These are phyloP conservation scores for Drosophila algonquin DNA, from an alignment of 2,888 invertebrate species.

Conservation along the genomic window DNA sequence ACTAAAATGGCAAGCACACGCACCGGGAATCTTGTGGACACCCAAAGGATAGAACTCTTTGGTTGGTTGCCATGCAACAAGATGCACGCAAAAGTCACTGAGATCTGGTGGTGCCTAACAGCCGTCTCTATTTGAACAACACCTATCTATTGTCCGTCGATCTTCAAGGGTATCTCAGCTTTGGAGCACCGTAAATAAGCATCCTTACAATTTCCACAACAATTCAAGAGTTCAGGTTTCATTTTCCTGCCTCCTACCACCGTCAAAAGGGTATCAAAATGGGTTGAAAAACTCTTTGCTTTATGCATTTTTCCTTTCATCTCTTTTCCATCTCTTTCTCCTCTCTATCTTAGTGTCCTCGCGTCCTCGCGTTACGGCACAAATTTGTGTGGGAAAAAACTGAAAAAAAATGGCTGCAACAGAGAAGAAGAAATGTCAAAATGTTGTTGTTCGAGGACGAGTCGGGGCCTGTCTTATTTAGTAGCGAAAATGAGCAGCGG, in stretches of 20 bases:
- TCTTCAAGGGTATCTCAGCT: no score
- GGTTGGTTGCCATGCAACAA: no score
- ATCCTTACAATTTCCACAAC: neutral
- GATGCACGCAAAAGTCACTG: no score
- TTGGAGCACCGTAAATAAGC: no score
- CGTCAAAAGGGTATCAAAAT: neutral
- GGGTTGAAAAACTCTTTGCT: neutral
- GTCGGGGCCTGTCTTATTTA: constrained; percentile 66
- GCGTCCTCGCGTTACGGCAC: constrained; percentile 24
- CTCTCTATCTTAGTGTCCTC: neutral
- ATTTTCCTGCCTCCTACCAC: neutral
- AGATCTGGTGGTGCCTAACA: no score
- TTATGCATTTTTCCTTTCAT: constrained; percentile 14
- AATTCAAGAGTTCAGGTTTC: neutral
- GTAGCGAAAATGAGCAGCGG: constrained; percentile 77
- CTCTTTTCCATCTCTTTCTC: constrained; percentile 5
- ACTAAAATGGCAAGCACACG: no score
- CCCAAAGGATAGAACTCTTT: no score
- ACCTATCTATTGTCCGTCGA: no score
- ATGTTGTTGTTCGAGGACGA: constrained; percentile 61
- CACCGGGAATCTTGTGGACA: no score
- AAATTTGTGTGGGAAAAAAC: constrained; percentile 15
- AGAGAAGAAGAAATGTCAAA: constrained; percentile 59
- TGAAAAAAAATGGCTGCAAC: constrained; percentile 10
- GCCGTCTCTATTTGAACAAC: no score